Base-by-base conservation (phyloP, 1,140 invertebrate genomes). In the Ctenoplectra terminalis region DNA sequence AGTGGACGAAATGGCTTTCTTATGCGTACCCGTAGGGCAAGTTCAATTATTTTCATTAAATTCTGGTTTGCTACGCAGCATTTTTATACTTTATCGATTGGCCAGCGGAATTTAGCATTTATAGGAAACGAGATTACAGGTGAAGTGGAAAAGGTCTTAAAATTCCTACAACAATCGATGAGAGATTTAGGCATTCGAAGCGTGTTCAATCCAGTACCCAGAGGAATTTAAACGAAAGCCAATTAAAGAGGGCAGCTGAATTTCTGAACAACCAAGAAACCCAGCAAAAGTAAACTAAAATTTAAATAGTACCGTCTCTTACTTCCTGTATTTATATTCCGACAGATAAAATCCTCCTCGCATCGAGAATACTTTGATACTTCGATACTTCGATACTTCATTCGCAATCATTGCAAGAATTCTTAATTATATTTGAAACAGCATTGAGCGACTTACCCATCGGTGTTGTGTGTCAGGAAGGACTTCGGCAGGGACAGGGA, bases 401-500 rank as follows among this genome's bases (percentile, higher is more conserved):
- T n/a, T n/a, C n/a, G n/a, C n/a, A n/a, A n/a, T n/a, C n/a, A n/a
- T n/a, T n/a, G n/a, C n/a, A n/a, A n/a, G n/a, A 3, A 54, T n/a
- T 2, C 7, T 67, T 29, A 20, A 23, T 20, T 37, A 13, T 48
- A 13, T 1, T 2, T 23, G 3, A 13, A 61, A 43, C 29, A 15
- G 40, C 20, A 67, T 13, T 9, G 31, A 40, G 29, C 1, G 40
- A 92, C 92, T 92, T 82, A 93, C 92, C 91, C 87, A 78, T 91
- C 73, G 52, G 84, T 88, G 79, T 94, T 91, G 58, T 93, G 93
- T 3, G 95, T 92, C 29, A 95, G 92, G 87, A 96, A 96, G 20
- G 95, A 96, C 87, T 96, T 96, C 6, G 95, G 95, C 81, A 96
- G 88, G 3, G 95, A 96, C 86, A 96, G 93, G 1, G 95, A 95